Conservation (phyloP, 2,888 invertebrate genomes). For the Hypomecis punctinalis region DNA sequence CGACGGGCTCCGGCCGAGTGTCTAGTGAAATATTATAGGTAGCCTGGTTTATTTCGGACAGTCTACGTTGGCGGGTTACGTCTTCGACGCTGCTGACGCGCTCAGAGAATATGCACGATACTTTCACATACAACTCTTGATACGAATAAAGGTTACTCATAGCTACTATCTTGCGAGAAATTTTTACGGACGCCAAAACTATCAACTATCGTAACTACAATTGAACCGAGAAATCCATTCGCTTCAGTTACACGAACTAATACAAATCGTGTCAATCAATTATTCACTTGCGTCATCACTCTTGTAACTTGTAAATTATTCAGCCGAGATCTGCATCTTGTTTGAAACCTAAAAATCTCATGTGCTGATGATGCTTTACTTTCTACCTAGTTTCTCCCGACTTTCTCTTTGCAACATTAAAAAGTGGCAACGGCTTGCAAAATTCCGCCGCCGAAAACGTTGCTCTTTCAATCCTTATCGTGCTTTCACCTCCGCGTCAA, state of each 20-base stretch:
- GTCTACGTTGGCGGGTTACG: constrained; percentile 73
- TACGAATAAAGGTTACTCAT: background rate
- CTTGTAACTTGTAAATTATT: background rate
- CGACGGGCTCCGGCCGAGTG: constrained; percentile 53
- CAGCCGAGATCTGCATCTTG: constrained; percentile 9
- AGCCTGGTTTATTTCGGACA: constrained; percentile 73
- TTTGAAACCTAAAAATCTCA: constrained; percentile 19
- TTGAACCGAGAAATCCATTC: constrained; percentile 40
- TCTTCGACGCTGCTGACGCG: constrained; percentile 64
- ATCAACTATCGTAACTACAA: constrained; percentile 29
- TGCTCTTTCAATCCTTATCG: constrained; percentile 45
- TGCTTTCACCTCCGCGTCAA: constrained; percentile 54
- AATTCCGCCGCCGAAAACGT: constrained; percentile 40
- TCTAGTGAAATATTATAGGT: constrained; percentile 70
- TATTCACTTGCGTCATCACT: constrained; percentile 15
- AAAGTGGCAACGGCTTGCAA: constrained; percentile 43
- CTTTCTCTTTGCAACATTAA: constrained; percentile 50
- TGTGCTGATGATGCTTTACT: constrained; percentile 29
- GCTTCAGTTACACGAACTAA: constrained; percentile 21
- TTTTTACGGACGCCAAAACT: background rate
- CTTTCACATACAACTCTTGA: constrained; percentile 54
- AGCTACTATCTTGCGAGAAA: background rate
- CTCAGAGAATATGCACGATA: constrained; percentile 45
- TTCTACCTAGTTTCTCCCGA: constrained; percentile 44
- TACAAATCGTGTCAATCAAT: constrained; percentile 27